These are phyloP conservation scores for Xenopus petersii DNA, from an alignment of 2,797 vertebrate genomes.

Conservation along the genomic window DNA sequence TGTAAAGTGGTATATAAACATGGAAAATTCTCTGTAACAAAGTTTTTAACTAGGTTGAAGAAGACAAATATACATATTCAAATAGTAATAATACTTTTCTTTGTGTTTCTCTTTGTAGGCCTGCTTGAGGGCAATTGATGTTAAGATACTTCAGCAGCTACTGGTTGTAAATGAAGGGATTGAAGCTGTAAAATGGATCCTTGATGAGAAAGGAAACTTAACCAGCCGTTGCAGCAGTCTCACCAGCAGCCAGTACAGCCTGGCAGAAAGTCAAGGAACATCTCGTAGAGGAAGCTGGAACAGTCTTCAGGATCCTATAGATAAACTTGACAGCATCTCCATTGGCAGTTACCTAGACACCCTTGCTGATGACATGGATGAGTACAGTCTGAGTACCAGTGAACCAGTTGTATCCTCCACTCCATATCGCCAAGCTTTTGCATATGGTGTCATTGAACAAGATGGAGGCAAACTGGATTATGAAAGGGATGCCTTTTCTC, in stretches of 20 bases:
- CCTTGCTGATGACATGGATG: slow-evolving; percentile 87
- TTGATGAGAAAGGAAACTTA: slow-evolving; percentile 86
- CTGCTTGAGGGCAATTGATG: slow-evolving; percentile 82
- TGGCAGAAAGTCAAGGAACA: slow-evolving; percentile 83
- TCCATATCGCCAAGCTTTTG: slow-evolving; percentile 51
- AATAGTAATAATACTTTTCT: too few relatives aligned
- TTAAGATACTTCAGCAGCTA: slow-evolving; percentile 93
- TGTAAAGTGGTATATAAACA: too few relatives aligned
- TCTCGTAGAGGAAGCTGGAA: slow-evolving; percentile 91
- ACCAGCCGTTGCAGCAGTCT: slow-evolving; percentile 94
- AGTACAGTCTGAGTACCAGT: slow-evolving; percentile 78
- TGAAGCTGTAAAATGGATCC: slow-evolving; percentile 91
- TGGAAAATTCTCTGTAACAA: too few relatives aligned
- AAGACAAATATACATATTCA: too few relatives aligned
- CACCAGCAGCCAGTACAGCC: slow-evolving; percentile 94
- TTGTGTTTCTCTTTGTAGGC: slow-evolving; percentile 65
- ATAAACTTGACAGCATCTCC: slow-evolving; percentile 92
- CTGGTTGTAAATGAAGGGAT: slow-evolving; percentile 91
- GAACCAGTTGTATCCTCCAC: slow-evolving; percentile 68
- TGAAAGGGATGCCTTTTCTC: slow-evolving; percentile 33
- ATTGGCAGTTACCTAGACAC: slow-evolving; percentile 96
- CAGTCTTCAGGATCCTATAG: slow-evolving; percentile 90
- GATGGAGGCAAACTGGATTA: slow-evolving; percentile 51
- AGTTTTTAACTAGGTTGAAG: too few relatives aligned
- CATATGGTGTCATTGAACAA: slow-evolving; percentile 52